These are phyloP conservation scores for Koerneria pararmatus DNA, from an alignment of 2,888 invertebrate species.

Conservation along the genomic window DNA sequence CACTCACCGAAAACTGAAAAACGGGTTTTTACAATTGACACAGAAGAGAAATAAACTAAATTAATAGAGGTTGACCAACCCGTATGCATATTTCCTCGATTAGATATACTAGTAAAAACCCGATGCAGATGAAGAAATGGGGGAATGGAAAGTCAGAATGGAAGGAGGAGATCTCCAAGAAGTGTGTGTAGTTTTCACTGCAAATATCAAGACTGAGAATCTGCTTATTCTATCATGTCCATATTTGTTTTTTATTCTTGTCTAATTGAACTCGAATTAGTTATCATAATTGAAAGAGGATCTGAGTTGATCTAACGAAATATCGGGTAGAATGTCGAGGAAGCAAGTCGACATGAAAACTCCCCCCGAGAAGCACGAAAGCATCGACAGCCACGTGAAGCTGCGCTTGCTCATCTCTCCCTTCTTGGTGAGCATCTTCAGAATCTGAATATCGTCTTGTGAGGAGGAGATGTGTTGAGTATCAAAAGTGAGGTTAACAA, in stretches of 20 bases:
- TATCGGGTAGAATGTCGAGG: constrained; percentile 56
- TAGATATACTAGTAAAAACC: constrained; percentile 57
- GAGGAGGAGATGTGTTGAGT: background rate
- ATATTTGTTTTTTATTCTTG: background rate
- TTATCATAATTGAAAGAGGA: constrained; percentile 4
- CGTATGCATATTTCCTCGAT: constrained; percentile 49
- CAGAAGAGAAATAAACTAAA: too few species aligned
- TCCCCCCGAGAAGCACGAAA: constrained; percentile 58
- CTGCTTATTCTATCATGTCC: constrained; percentile 24
- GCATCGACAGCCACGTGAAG: constrained; percentile 43
- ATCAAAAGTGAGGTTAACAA: constrained; percentile 18
- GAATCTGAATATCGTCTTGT: constrained; percentile 10
- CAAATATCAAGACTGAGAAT: constrained; percentile 21
- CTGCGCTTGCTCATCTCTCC: constrained; percentile 20
- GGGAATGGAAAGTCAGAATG: constrained; percentile 43
- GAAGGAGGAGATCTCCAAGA: constrained; percentile 27
- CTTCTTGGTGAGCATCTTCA: constrained; percentile 19
- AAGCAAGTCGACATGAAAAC: constrained; percentile 59
- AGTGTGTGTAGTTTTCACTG: constrained; percentile 41
- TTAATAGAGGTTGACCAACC: constrained; percentile 21
- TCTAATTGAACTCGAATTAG: background rate
- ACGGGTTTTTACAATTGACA: too few species aligned
- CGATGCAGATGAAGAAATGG: constrained; percentile 51
- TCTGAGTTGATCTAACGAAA: constrained; percentile 34
- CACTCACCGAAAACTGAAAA: too few species aligned